Evolutionary conservation across 2,888 invertebrate species (phyloP).

Genomic region (Drosophila pullipes): DNA sequence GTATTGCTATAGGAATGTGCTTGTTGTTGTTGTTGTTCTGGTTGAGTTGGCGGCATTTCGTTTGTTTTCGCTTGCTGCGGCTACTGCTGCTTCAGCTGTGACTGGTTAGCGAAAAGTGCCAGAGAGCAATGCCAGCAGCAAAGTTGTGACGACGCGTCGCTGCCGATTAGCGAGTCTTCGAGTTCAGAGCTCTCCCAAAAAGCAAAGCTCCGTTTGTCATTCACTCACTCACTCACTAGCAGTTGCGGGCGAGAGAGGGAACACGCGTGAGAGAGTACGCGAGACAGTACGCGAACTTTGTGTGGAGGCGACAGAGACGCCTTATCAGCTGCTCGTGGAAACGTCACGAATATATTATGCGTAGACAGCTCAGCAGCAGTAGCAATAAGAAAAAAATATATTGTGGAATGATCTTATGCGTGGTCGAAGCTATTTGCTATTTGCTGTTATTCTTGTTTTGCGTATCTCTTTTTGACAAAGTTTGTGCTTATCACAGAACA

Average conservation of each 20-base stretch:
- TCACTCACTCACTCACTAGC: background rate
- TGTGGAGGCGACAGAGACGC: slow-evolving; percentile 1
- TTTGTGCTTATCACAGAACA: slow-evolving; percentile 45
- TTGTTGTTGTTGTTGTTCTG: slow-evolving; percentile 16
- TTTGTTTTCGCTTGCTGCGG: slow-evolving; percentile 17
- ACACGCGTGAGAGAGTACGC: slow-evolving; percentile 2
- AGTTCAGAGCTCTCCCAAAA: slow-evolving; percentile 45
- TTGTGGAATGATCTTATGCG: slow-evolving; percentile 53
- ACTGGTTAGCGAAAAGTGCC: slow-evolving; percentile 60
- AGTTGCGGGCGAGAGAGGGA: background rate
- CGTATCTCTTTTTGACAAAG: slow-evolving; percentile 31
- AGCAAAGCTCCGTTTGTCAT: slow-evolving; percentile 36
- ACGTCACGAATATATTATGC: slow-evolving; percentile 51
- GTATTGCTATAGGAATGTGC: slow-evolving; percentile 45
- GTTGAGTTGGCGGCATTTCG: slow-evolving; percentile 51
- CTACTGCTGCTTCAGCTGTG: slow-evolving; percentile 35
- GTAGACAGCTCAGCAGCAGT: slow-evolving; percentile 22
- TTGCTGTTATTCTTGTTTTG: slow-evolving; percentile 20
- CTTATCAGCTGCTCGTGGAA: slow-evolving; percentile 48
- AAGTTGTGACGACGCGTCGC: slow-evolving; percentile 48
- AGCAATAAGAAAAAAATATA: slow-evolving; percentile 11
- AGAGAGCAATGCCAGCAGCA: slow-evolving; percentile 56
- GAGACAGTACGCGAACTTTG: slow-evolving; percentile 23
- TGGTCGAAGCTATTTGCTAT: slow-evolving; percentile 8
- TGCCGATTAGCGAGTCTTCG: slow-evolving; percentile 35